Conservation (phyloP, 2,113 vertebrate species). For the Anolis carolinensis region DNA sequence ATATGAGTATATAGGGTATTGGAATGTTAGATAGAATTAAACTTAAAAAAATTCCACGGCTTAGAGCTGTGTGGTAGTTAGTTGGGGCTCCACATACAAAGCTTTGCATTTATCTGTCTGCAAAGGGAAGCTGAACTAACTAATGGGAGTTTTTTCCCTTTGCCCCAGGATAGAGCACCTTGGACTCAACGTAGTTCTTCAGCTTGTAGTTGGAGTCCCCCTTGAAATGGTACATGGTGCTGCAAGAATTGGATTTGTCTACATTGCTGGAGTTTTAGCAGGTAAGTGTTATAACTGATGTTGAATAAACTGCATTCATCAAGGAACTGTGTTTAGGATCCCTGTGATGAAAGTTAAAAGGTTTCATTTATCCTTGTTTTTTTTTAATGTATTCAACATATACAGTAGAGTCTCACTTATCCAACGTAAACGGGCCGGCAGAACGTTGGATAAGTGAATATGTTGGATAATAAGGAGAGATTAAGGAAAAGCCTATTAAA, state of each 20-base stretch:
- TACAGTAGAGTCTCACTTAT: too few species aligned
- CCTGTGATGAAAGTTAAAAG: background rate
- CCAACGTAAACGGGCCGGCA: too few species aligned
- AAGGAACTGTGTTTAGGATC: background rate
- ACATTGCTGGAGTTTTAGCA: conserved; percentile 93
- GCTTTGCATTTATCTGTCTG: background rate
- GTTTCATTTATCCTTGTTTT: background rate
- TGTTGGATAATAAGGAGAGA: too few species aligned
- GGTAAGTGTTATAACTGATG: conserved; percentile 74
- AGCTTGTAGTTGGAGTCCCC: conserved; percentile 95
- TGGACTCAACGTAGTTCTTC: conserved; percentile 93
- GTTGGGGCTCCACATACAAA: conserved; percentile 2
- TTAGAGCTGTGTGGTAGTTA: background rate
- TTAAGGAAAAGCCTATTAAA: too few species aligned
- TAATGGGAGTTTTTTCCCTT: conserved; percentile 59
- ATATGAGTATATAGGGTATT: too few species aligned
- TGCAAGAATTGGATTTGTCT: conserved; percentile 90
- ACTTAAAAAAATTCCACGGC: background rate
- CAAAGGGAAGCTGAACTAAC: conserved; percentile 24
- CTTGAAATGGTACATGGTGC: conserved; percentile 98
- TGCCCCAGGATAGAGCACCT: conserved; percentile 93
- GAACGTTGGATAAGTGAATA: too few species aligned
- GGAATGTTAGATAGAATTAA: too few species aligned
- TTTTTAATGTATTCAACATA: too few species aligned
- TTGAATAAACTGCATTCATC: conserved; percentile 4